phyloP scores from a whole-genome alignment of 1,140 invertebrate genomes.

The Pteromalus puparum region DNA sequence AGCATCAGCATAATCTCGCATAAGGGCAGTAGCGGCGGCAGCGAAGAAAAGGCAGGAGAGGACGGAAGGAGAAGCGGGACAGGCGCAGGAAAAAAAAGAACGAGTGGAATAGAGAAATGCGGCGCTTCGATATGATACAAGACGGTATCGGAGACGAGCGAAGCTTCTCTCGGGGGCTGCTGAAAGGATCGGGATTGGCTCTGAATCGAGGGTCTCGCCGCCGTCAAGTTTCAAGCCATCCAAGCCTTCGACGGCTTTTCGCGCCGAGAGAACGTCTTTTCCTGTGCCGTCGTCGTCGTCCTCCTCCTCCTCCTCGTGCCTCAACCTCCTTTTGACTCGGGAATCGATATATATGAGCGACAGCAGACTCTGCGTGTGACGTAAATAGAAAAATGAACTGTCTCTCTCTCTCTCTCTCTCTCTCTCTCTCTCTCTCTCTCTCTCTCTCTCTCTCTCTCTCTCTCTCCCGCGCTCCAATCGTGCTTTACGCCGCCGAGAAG shows the following conservation, averaged over 20 bases:
- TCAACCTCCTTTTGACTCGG: not conserved
- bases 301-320: not conserved
- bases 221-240: slow-evolving; percentile 51
- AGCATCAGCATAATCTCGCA: slow-evolving; percentile 53
- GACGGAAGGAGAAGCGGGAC: not conserved
- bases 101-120: slow-evolving; percentile 38
- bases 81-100: not conserved
- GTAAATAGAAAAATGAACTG: slow-evolving; percentile 52
- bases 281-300: not conserved
- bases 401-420: not conserved
- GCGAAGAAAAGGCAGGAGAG: no score
- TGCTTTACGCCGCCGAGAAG: slow-evolving; percentile 24
- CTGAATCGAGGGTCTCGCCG: slow-evolving; percentile 41
- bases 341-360: slow-evolving; percentile 54
- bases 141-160: slow-evolving; percentile 46
- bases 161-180: slow-evolving; percentile 11
- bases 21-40: slow-evolving; percentile 13
- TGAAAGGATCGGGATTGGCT: slow-evolving; percentile 54
- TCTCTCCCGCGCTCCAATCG: no score
- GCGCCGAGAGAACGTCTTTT: slow-evolving; percentile 46
- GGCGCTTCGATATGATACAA: slow-evolving; percentile 49
- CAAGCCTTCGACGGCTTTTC: slow-evolving; percentile 33
- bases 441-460: no score
- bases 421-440: no score
- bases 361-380: slow-evolving; percentile 38